Percentiles rank a stretch among this genome's conserved stretches.
These are phyloP conservation scores for Torymus texanus DNA, from an alignment of 2,888 invertebrate genomes.

Conservation along the genomic window DNA sequence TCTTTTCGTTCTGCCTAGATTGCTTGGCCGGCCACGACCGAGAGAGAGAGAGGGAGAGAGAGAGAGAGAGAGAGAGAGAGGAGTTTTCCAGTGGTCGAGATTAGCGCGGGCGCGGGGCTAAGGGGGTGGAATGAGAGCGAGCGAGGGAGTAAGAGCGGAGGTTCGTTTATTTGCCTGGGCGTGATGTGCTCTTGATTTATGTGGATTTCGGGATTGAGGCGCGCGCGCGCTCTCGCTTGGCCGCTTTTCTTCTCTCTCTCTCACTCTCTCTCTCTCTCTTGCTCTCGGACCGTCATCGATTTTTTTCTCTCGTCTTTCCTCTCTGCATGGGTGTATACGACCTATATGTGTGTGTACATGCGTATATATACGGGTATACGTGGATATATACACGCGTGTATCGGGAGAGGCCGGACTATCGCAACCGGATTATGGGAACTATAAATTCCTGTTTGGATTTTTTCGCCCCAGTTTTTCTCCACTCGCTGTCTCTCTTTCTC, in stretches of 20 bases:
- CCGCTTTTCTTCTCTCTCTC: background rate
- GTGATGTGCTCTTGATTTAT: constrained; percentile 48
- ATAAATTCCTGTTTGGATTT: constrained; percentile 45
- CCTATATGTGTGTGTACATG: no score
- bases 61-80: background rate
- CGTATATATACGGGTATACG: no score
- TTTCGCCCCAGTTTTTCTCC: constrained; percentile 6
- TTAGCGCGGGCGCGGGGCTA: constrained; percentile 8
- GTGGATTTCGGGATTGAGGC: constrained; percentile 37
- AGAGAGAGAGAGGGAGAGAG: background rate
- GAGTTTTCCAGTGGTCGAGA: constrained; percentile 39
- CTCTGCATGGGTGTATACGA: background rate
- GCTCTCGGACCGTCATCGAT: constrained; percentile 24
- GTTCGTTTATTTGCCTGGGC: constrained; percentile 42
- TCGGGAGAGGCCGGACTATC: constrained; percentile 19
- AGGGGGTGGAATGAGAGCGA: background rate
- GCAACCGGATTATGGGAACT: constrained; percentile 32
- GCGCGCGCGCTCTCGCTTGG: background rate
- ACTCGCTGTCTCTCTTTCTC: background rate
- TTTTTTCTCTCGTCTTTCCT: constrained; percentile 19
- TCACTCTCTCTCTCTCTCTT: background rate
- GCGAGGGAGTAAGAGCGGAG: background rate
- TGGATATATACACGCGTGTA: background rate
- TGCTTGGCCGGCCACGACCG: background rate
- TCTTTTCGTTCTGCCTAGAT: constrained; percentile 9